Conservation (phyloP, 1,140 invertebrate genomes). For the Archivesica marissinica region DNA sequence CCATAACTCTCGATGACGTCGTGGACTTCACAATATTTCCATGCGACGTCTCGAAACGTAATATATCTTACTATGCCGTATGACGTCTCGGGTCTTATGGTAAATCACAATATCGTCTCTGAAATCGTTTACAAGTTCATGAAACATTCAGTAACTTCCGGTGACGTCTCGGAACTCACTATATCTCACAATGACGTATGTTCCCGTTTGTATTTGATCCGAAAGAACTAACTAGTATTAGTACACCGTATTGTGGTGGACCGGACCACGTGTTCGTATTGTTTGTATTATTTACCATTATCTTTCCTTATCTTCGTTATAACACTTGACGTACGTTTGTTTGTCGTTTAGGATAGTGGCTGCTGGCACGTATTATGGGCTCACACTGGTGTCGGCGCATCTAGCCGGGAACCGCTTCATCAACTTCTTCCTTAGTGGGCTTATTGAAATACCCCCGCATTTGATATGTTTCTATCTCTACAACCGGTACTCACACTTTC, state of each 20-base stretch:
- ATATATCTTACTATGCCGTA: no score
- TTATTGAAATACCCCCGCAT: slow-evolving; percentile 91
- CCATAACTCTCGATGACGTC: no score
- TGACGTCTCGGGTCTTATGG: no score
- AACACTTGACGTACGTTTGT: neutral
- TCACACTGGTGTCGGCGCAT: slow-evolving; percentile 84
- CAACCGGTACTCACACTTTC: neutral
- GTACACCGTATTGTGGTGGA: neutral
- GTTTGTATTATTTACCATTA: no score
- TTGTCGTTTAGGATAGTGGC: slow-evolving; percentile 60
- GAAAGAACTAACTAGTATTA: neutral
- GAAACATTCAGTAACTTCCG: no score
- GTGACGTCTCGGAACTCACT: neutral
- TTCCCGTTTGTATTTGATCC: neutral
- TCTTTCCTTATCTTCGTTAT: no score
- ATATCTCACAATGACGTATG: neutral
- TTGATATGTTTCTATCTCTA: slow-evolving; percentile 81
- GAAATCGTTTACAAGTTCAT: no score
- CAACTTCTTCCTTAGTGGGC: slow-evolving; percentile 83
- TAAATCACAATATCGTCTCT: no score
- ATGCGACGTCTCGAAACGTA: no score
- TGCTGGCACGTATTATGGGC: slow-evolving; percentile 69
- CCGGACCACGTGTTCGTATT: neutral
- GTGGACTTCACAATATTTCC: no score
- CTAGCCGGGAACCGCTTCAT: slow-evolving; percentile 75